Percentiles rank a stretch among this genome's conserved stretches.
phyloP scores from a whole-genome alignment of 2,888 invertebrate genomes.

The Polia nebulosa region DNA sequence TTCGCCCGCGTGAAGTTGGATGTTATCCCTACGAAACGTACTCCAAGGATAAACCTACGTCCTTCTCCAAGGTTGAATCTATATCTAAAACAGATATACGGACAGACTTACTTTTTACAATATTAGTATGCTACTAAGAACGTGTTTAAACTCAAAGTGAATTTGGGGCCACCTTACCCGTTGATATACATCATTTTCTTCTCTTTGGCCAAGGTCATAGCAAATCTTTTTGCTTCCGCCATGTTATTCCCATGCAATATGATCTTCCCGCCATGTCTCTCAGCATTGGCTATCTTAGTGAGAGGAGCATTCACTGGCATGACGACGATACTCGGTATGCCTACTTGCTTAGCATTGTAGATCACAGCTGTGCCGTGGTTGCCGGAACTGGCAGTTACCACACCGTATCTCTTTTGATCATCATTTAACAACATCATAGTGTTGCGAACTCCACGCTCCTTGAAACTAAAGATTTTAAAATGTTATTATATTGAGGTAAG shows the following conservation, averaged over 20 bases:
- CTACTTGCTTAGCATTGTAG: conserved; percentile 93
- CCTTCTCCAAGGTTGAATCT: no score
- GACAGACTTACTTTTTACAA: no score
- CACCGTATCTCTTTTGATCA: conserved; percentile 94
- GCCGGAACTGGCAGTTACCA: conserved; percentile 97
- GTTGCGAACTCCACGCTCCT: conserved; percentile 97
- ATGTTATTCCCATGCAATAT: conserved; percentile 93
- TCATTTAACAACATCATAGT: conserved; percentile 93
- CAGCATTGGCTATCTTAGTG: conserved; percentile 94
- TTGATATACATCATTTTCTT: conserved; percentile 95
- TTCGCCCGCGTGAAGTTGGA: no score
- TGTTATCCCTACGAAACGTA: no score
- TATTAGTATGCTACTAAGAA: neutral
- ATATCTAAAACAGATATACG: no score
- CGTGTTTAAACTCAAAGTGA: neutral
- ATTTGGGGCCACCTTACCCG: conserved; percentile 90
- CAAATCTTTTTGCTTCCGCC: conserved; percentile 94
- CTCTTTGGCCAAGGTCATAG: conserved; percentile 94
- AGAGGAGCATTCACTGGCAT: conserved; percentile 97
- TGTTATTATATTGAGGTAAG: neutral
- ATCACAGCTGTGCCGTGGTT: conserved; percentile 96
- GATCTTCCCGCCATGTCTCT: conserved; percentile 31
- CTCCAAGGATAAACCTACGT: no score
- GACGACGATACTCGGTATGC: conserved; percentile 95
- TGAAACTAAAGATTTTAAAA: conserved; percentile 92